Conservation (phyloP, 2,888 invertebrate species). For the Tenthredo scrophulariae region DNA sequence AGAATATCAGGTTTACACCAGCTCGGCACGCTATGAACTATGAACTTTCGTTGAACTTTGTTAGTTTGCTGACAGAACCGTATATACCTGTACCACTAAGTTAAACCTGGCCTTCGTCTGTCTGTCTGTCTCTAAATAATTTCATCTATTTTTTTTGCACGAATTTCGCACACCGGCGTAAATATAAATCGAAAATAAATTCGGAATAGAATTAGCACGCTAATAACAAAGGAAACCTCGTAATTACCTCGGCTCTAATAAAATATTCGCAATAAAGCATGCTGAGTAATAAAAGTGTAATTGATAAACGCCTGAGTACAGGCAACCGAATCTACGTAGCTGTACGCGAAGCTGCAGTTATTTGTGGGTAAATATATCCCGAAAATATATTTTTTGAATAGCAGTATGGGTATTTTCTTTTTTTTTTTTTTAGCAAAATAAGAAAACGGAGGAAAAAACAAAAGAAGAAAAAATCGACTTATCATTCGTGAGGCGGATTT, state of each 20-base stretch:
- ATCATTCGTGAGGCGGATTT: background rate
- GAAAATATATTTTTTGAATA: background rate
- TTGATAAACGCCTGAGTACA: slow-evolving; percentile 5
- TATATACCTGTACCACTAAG: background rate
- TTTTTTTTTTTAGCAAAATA: background rate
- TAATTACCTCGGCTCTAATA: background rate
- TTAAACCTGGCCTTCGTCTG: background rate
- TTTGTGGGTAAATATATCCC: background rate
- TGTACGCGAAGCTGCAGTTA: background rate
- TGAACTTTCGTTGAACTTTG: slow-evolving; percentile 45
- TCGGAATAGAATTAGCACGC: too few species aligned
- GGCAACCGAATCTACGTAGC: slow-evolving; percentile 25
- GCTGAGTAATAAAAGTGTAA: background rate
- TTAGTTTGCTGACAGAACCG: background rate
- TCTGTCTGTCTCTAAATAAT: background rate
- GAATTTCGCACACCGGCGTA: background rate
- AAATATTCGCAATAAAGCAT: background rate
- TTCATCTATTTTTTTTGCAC: background rate
- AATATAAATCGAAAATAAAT: background rate
- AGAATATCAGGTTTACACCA: slow-evolving; percentile 41
- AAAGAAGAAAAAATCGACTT: background rate
- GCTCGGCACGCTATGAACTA: slow-evolving; percentile 44
- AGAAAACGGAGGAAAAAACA: background rate
- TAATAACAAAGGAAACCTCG: too few species aligned
- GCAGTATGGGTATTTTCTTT: too few species aligned